Base-by-base conservation (phyloP, 2,888 invertebrate genomes). In the Conops quadrifasciatus region DNA sequence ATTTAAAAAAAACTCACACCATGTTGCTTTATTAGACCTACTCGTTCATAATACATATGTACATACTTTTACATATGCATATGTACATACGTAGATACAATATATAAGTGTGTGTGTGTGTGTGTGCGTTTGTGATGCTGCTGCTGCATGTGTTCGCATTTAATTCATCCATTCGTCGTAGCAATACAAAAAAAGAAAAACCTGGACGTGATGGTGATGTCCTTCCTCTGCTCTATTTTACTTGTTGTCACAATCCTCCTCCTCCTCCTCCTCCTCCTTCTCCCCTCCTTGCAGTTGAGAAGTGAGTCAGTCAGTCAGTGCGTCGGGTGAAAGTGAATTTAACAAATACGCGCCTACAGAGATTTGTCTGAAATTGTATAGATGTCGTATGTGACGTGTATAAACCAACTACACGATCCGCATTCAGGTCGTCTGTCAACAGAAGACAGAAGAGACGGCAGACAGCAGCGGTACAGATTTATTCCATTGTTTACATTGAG, bases 161-260 rank as follows among this genome's bases (percentile, higher is more conserved):
- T 36, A 4, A 36, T 36, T 19, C 5, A 13, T 24, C 28, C 63
- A 71, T 69, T 68, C 30, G 28, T 67, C 63, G 60, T 30, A 68
- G 5, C 4, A 36, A 36, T 47, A 65, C 62, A 62, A 51, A 49
- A 45, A 43, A 47, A 67, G 24, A 45, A 24, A 56, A 53, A 70
- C 63, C 65, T 70, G 58, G 59, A 65, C 65, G 70, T 59, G 36
- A n/a, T 43, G 65, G 70, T 70, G 43, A 65, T 70, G 70, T 70
- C 70, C 70, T 65, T 69, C 36, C 58, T 28, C 28, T 70, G 65
- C 65, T 47, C 51, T 49, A 51, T 51, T 62, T 60, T 51, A 68
- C 51, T 68, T 60, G 67, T 45, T 68, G 21, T 62, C 59, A 56
- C 28, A 36, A 9, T 65, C 51, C 16, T 53, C 66, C 21, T 53